Evolutionary conservation across 2,797 vertebrate genomes (phyloP).

Genomic region (Onychomys arenicola): DNA sequence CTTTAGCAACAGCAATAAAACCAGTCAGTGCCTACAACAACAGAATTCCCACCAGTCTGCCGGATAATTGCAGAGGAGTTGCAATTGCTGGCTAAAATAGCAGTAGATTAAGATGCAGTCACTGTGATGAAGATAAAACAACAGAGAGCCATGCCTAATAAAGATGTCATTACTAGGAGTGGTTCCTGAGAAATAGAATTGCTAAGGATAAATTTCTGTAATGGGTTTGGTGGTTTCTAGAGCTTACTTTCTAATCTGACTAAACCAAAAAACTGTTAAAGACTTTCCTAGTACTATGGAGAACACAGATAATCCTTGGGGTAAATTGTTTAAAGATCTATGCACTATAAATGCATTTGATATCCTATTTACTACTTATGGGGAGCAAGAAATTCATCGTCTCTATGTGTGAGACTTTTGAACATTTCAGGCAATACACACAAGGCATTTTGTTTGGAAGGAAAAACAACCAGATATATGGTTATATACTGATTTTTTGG

Average conservation of each 20-base stretch:
- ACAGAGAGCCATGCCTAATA: neutral
- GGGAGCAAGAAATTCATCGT: neutral
- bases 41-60: no score
- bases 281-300: no score
- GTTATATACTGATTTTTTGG: neutral
- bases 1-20: no score
- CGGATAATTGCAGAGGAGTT: no score
- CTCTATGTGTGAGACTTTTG: neutral
- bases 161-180: neutral
- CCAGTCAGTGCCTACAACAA: no score
- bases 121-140: no score
- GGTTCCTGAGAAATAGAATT: neutral
- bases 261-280: neutral
- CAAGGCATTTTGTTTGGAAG: neutral
- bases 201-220: neutral
- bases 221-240: neutral
- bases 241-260: neutral
- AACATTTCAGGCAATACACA: neutral
- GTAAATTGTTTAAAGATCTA: neutral
- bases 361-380: neutral
- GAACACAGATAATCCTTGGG: neutral
- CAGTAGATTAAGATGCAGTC: no score
- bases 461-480: neutral
- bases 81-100: no score
- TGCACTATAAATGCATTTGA: neutral